phyloP scores from a whole-genome alignment of 2,797 vertebrate species.

The Acanthurus tractus region DNA sequence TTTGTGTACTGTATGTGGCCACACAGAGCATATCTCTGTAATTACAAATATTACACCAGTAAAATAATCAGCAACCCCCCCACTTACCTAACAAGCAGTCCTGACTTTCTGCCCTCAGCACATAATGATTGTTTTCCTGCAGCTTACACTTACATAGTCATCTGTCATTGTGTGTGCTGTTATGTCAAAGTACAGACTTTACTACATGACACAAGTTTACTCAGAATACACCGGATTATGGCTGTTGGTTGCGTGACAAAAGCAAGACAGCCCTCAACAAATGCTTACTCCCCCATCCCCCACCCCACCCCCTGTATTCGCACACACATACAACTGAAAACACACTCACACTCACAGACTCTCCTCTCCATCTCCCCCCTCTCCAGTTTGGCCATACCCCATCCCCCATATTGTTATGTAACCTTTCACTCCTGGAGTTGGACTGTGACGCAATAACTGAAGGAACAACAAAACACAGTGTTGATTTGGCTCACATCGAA shows the following conservation, averaged over 20 bases:
- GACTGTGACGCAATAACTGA: conserved; percentile 49
- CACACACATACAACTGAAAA: not conserved
- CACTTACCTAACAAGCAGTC: conserved; percentile 2
- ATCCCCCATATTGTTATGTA: conserved; percentile 59
- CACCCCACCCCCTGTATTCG: not conserved
- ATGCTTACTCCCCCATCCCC: conserved; percentile 3
- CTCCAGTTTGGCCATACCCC: conserved; percentile 26
- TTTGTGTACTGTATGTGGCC: no score
- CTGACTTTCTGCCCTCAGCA: conserved; percentile 37
- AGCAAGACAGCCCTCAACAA: not conserved
- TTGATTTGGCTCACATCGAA: conserved; percentile 38
- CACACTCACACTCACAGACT: not conserved
- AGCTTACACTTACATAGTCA: conserved; percentile 7
- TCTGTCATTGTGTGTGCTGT: conserved; percentile 6
- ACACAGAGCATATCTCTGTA: no score
- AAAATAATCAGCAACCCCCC: not conserved
- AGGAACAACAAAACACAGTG: conserved; percentile 30
- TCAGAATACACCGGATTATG: conserved; percentile 28
- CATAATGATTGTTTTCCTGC: conserved; percentile 24
- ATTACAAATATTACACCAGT: no score
- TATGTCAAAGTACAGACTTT: conserved; percentile 25
- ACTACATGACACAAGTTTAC: conserved; percentile 20
- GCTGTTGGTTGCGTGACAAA: conserved; percentile 33
- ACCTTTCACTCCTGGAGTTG: conserved; percentile 40
- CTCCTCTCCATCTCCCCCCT: not conserved